A percentile compares a stretch with the other conserved stretches of the same genome.
Evolutionary conservation across 2,797 vertebrate species (phyloP).

Genomic region (Cyclopterus lumpus): DNA sequence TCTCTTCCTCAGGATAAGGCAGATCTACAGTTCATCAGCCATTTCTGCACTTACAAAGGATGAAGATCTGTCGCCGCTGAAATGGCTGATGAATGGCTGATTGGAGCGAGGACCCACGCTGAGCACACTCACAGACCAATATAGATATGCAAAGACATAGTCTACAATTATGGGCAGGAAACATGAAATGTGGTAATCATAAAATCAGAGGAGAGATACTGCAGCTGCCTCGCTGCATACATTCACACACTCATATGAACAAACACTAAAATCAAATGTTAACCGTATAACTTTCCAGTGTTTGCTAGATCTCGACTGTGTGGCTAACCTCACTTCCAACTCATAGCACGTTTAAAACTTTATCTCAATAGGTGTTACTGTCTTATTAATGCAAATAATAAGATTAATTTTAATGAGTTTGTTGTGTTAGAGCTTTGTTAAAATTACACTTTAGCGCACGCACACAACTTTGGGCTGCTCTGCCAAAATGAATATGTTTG

Average conservation of each 20-base stretch:
- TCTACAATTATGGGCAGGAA: conserved; percentile 72
- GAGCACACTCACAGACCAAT: conserved; percentile 67
- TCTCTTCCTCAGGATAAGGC: conserved; percentile 47
- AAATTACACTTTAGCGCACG: background rate
- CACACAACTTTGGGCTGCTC: background rate
- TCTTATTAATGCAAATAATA: background rate
- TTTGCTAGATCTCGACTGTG: conserved; percentile 23
- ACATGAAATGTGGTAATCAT: conserved; percentile 71
- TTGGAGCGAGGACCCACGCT: conserved; percentile 67
- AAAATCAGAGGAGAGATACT: conserved; percentile 57
- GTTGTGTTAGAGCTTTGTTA: background rate
- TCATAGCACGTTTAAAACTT: conserved; percentile 13
- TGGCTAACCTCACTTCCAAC: conserved; percentile 20
- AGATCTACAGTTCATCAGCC: conserved; percentile 68
- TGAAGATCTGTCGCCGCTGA: conserved; percentile 65
- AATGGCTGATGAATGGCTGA: conserved; percentile 56
- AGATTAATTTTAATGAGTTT: background rate
- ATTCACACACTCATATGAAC: conserved; percentile 25
- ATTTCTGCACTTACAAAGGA: conserved; percentile 67
- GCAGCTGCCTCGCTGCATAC: conserved; percentile 63
- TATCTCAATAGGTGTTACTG: background rate
- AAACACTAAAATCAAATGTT: conserved; percentile 54
- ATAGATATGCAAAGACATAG: conserved; percentile 65
- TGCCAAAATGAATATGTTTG: background rate
- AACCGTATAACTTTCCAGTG: conserved; percentile 24